These are phyloP conservation scores for Nipponia nippon DNA, from an alignment of 2,113 vertebrate genomes.

Conservation along the genomic window DNA sequence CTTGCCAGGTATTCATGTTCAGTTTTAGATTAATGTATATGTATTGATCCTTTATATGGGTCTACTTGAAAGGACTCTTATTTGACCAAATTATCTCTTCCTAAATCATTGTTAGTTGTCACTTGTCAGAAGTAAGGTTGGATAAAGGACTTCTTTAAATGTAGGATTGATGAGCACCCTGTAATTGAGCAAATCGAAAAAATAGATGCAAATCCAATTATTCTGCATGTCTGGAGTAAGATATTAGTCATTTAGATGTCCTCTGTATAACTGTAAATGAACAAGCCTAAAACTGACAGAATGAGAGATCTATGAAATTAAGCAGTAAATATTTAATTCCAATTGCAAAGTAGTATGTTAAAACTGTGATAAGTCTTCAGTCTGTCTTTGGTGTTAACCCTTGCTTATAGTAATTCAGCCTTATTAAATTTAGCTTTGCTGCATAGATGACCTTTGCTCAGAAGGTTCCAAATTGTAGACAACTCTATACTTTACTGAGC, in stretches of 20 bases:
- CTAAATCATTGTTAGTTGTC: background rate
- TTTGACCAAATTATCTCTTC: background rate
- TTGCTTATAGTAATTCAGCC: background rate
- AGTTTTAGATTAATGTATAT: background rate
- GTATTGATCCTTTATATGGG: background rate
- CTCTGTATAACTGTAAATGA: background rate
- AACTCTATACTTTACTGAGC: background rate
- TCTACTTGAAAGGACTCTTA: background rate
- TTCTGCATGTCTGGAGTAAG: background rate
- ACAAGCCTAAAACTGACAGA: background rate
- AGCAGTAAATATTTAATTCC: conserved; percentile 9
- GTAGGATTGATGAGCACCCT: background rate
- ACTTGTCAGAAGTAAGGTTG: background rate
- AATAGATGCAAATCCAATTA: background rate
- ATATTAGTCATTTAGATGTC: background rate
- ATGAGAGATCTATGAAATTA: background rate
- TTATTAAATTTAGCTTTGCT: background rate
- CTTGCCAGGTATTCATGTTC: background rate
- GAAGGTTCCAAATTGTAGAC: background rate
- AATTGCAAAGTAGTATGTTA: background rate
- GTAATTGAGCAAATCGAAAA: background rate
- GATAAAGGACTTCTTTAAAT: background rate
- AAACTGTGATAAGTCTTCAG: background rate
- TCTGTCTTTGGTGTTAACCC: background rate
- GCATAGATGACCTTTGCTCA: background rate